Conservation (phyloP, 2,888 invertebrate genomes). For the Leucoma salicis region DNA sequence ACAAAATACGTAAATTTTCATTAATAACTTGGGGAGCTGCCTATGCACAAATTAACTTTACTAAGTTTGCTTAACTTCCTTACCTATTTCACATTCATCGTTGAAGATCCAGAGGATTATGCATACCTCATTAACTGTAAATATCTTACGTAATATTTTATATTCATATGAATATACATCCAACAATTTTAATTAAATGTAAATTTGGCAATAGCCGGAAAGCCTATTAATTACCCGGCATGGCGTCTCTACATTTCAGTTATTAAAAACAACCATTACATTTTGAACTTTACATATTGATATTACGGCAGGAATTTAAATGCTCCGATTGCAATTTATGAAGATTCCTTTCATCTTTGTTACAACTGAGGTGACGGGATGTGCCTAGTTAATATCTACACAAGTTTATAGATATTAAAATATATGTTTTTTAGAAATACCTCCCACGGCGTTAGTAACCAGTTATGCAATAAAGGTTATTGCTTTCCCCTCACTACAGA, state of each 20-base stretch:
- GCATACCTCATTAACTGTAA: not conserved
- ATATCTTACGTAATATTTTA: not conserved
- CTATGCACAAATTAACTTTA: too few relatives aligned
- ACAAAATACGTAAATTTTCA: too few relatives aligned
- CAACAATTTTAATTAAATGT: conserved; percentile 1
- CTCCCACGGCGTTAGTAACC: conserved; percentile 31
- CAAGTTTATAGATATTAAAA: conserved; percentile 16
- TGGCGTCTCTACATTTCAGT: not conserved
- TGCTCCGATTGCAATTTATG: not conserved
- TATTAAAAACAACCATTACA: not conserved
- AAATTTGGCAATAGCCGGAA: not conserved
- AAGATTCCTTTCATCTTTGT: conserved; percentile 9
- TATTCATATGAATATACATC: not conserved
- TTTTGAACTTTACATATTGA: not conserved
- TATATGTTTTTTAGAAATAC: conserved; percentile 15
- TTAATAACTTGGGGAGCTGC: too few relatives aligned
- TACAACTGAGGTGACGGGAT: conserved; percentile 18
- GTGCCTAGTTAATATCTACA: conserved; percentile 25
- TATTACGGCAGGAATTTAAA: conserved; percentile 5
- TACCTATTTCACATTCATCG: not conserved
- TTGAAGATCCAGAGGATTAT: not conserved
- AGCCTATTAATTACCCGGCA: conserved; percentile 4
- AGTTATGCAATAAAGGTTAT: conserved; percentile 8
- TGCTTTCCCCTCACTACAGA: too few relatives aligned
- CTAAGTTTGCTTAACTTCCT: not conserved